A percentile compares a stretch with the other conserved stretches of the same genome.
phyloP scores from a whole-genome alignment of 2,888 invertebrate genomes.

The Drosophila kambysellisi region DNA sequence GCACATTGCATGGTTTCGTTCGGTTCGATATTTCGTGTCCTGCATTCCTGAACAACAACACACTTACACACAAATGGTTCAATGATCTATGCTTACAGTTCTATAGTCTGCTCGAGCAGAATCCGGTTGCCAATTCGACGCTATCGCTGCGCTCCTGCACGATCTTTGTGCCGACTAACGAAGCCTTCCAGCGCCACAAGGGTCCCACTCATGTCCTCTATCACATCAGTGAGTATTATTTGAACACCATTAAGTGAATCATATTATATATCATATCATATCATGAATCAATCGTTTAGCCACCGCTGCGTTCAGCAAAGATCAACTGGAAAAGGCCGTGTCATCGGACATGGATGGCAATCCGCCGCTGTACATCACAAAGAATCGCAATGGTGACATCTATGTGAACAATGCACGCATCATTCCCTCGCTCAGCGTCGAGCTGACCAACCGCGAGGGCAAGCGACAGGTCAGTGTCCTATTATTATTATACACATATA shows the following conservation, averaged over 20 bases:
- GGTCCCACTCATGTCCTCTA: conserved; percentile 89
- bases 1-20: conserved; percentile 44
- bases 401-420: conserved; percentile 95
- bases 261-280: conserved; percentile 26
- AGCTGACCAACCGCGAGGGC: conserved; percentile 87
- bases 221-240: conserved; percentile 91
- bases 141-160: conserved; percentile 91
- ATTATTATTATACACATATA: background rate
- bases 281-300: conserved; percentile 86
- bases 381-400: conserved; percentile 89
- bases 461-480: conserved; percentile 87
- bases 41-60: conserved; percentile 12
- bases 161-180: conserved; percentile 95
- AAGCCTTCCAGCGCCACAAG: conserved; percentile 91
- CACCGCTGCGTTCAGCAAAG: conserved; percentile 90
- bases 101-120: conserved; percentile 90
- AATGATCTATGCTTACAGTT: conserved; percentile 87
- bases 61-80: conserved; percentile 2
- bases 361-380: conserved; percentile 94
- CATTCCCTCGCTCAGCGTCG: conserved; percentile 89
- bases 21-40: conserved; percentile 45
- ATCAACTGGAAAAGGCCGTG: conserved; percentile 86
- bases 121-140: conserved; percentile 90
- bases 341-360: conserved; percentile 93
- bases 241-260: background rate